Base-by-base conservation (phyloP, 1,140 invertebrate species). In the Eufriesea mexicana region DNA sequence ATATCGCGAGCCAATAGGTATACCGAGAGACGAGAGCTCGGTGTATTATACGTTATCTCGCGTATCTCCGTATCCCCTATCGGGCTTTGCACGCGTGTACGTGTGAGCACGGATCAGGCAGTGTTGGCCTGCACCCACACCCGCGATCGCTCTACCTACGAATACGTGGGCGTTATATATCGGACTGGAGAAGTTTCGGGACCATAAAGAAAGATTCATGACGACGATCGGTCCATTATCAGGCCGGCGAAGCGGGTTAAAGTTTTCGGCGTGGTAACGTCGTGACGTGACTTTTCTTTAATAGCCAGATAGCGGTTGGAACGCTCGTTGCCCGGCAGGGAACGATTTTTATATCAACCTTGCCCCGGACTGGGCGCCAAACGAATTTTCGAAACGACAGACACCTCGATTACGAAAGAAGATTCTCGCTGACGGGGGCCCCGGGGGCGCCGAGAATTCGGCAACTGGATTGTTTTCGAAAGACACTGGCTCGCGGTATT, bases 171-270 rank as follows among this genome's bases (percentile, higher is more conserved):
- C 73, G 75, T 84, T 84, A 86, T 83, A 80, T 88, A 88, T 85
- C 81, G 71, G 28, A 79, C 67, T 79, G 57, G 70, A 81, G 72
- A 91, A 89, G 81, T 90, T 91, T 61, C 62, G 57, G 66, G 79
- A 81, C 87, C 82, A 89, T 92, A 91, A 91, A 91, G 86, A 91
- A 85, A 91, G 91, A 92, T 92, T 91, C 90, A 90, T 86, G 90
- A 89, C 89, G 72, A 83, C 80, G 86, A 91, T 87, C 84, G 85
- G 73, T 88, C 89, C 88, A 91, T 92, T 92, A 92, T 91, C 87
- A 83, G 28, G 67, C 72, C 49, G 61, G 73, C 62, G 51, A 47
- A 70, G 51, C 76, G 42, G 74, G 71, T 74, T 73, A 71, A 74
- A 84, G 67, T 88, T 88, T 86, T 77, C 76, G 72, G 35, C 66